Evolutionary conservation across 2,113 vertebrate genomes (phyloP).

Genomic region (Vombatus ursinus): DNA sequence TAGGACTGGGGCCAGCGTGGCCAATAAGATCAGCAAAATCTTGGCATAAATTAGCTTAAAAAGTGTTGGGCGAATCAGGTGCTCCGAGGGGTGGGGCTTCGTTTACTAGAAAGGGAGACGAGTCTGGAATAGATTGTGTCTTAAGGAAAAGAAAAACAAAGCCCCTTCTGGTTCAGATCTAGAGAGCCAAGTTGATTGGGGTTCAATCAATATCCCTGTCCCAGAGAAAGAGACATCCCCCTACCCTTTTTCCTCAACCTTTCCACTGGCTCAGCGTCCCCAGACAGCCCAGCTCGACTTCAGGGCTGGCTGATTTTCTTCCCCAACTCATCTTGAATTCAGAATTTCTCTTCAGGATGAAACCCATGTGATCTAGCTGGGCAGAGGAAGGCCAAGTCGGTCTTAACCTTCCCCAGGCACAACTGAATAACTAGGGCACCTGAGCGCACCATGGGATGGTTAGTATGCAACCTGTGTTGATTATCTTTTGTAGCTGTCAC

Average conservation of each 20-base stretch:
- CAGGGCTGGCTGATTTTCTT: not conserved
- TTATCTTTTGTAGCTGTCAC: not conserved
- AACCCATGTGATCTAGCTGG: not conserved
- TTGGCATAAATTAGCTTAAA: slow-evolving; percentile 79
- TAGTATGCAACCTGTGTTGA: not conserved
- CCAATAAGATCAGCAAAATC: slow-evolving; percentile 80
- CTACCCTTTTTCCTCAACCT: no score
- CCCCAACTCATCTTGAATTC: not conserved
- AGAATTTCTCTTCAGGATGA: not conserved
- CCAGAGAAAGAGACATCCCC: not conserved
- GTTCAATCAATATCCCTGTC: not conserved
- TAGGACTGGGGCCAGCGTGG: slow-evolving; percentile 45
- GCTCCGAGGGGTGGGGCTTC: slow-evolving; percentile 76
- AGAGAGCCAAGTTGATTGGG: slow-evolving; percentile 7
- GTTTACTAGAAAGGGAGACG: slow-evolving; percentile 80
- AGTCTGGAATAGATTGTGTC: slow-evolving; percentile 69
- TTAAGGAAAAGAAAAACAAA: slow-evolving; percentile 68
- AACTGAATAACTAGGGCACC: not conserved
- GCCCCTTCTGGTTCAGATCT: slow-evolving; percentile 1
- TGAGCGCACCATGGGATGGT: not conserved
- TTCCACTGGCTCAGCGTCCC: not conserved
- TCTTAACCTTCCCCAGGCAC: not conserved
- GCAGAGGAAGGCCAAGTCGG: not conserved
- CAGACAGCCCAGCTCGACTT: not conserved
- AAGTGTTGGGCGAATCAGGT: slow-evolving; percentile 77